These are phyloP conservation scores for Pemphredon lugubris DNA, from an alignment of 2,888 invertebrate species.

Conservation along the genomic window DNA sequence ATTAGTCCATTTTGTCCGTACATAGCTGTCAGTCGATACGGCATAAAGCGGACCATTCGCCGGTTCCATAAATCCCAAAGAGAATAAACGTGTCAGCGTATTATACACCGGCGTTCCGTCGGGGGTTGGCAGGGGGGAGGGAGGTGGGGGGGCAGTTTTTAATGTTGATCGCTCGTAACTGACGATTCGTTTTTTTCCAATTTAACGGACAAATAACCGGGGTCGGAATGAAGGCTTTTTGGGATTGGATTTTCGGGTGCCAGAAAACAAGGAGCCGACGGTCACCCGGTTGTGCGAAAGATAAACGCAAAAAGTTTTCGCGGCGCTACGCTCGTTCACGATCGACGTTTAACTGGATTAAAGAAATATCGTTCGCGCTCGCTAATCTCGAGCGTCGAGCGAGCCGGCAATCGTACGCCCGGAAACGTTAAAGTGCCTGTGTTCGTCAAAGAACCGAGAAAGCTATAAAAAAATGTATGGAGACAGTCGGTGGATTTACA, in stretches of 20 bases:
- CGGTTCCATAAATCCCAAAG: slow-evolving; percentile 48
- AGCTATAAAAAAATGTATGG: too few species aligned
- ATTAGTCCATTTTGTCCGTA: slow-evolving; percentile 63
- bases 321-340: too few species aligned
- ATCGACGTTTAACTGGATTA: too few species aligned
- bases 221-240: slow-evolving; percentile 44
- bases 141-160: slow-evolving; percentile 24
- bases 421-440: too few species aligned
- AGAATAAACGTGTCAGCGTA: slow-evolving; percentile 48
- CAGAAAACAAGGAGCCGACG: background rate
- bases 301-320: background rate
- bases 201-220: slow-evolving; percentile 45
- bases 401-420: too few species aligned
- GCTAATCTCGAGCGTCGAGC: too few species aligned
- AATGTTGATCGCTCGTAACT: slow-evolving; percentile 15
- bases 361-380: too few species aligned
- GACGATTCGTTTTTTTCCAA: slow-evolving; percentile 35
- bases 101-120: slow-evolving; percentile 12
- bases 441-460: too few species aligned
- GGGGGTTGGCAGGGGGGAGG: background rate
- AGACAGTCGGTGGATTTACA: background rate
- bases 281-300: too few species aligned
- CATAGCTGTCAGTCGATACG: slow-evolving; percentile 48
- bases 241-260: slow-evolving; percentile 20
- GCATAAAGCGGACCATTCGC: slow-evolving; percentile 18